phyloP scores from a whole-genome alignment of 2,888 invertebrate genomes.

The Muschampia staudingeri region DNA sequence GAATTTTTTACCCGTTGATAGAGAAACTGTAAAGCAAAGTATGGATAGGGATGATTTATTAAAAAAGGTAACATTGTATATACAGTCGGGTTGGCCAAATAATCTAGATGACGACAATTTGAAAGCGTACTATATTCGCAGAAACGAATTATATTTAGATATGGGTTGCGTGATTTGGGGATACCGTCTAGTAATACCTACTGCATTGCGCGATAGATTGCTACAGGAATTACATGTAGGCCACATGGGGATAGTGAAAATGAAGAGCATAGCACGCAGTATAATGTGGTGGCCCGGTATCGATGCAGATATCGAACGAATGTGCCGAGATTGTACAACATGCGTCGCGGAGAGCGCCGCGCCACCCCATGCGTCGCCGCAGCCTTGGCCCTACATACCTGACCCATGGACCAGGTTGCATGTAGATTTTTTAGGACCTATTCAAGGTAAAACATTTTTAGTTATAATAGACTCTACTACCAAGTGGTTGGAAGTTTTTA shows the following conservation, averaged over 20 bases:
- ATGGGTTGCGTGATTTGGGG: not conserved
- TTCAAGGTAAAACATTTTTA: not conserved
- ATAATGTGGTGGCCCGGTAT: conserved; percentile 6
- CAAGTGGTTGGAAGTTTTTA: not conserved
- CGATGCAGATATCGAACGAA: not conserved
- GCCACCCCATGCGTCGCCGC: not conserved
- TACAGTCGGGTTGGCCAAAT: not conserved
- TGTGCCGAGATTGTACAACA: not conserved
- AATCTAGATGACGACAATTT: not conserved
- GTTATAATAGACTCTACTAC: not conserved
- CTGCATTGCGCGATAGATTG: not conserved
- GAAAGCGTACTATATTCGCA: not conserved
- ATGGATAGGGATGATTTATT: not conserved
- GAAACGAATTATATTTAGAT: conserved; percentile 8
- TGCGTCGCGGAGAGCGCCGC: not conserved
- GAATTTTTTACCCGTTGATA: not conserved
- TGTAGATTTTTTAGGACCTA: not conserved
- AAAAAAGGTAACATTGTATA: not conserved
- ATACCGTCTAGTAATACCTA: not conserved
- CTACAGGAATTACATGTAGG: not conserved
- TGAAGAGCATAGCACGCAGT: not conserved
- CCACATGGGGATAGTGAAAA: not conserved
- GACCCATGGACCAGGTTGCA: not conserved
- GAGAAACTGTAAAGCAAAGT: not conserved
- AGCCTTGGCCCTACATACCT: not conserved